Base-by-base conservation (phyloP, 2,113 vertebrate genomes). In the Prolemur simus region DNA sequence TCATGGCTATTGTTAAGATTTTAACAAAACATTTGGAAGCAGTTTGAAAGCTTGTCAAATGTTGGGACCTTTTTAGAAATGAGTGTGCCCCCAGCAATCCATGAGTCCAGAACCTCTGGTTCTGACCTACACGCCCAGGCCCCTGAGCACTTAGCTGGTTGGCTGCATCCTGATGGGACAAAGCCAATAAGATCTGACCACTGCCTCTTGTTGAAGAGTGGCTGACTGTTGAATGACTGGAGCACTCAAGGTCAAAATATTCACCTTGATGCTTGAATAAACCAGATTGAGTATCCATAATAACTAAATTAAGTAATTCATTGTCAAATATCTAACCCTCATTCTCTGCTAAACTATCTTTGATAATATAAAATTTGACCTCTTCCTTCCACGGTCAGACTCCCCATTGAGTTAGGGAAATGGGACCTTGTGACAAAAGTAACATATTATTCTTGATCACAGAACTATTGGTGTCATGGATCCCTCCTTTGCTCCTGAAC, bases 261-360 rank as follows among this genome's bases (percentile, higher is more conserved):
- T 23, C 32, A 93, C 49, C n/a, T 3, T 20, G 29, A 76, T 69
- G 12, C 13, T 20, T 87, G 74, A 71, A 49, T 93, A 89, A 83
- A 73, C 20, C 3, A 76, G 29, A 58, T 0, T 71, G 66, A 58
- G 54, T 86, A 68, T 66, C 54, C 66, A 58, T 87, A 89, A 63
- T 52, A 87, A 54, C 2, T 64, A 13, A 78, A 81, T 63, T 77
- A 66, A 86, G n/a, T 27, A 77, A 78, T 73, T 88, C 10, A 45
- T 45, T 71, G n/a, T 64, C 92, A 96, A 77, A 76, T 76, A 42
- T 37, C 85, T 47, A 83, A 52, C 80, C 54, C 3, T 64, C 34
- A 29, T 91, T 73, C 29, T 95, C 32, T 94, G 54, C 11, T 89
- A 90, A 93, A 83, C 86, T 1, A 12, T 88, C 68, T 95, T 73